Conservation (phyloP, 2,797 vertebrate genomes). For the Coranthus polyacanthus region DNA sequence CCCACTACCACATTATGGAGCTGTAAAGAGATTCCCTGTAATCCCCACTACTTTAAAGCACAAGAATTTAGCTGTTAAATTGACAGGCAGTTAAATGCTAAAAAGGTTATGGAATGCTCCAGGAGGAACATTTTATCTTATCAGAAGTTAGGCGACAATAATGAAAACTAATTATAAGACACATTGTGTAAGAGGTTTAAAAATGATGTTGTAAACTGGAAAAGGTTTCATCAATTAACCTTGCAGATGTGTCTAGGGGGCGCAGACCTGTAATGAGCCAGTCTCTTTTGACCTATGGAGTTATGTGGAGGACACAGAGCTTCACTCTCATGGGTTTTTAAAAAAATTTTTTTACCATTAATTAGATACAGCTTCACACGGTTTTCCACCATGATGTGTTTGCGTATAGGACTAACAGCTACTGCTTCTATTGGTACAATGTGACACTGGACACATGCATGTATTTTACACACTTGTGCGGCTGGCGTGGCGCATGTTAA, state of each 20-base stretch:
- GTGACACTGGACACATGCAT: constrained; percentile 24
- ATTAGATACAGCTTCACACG: constrained; percentile 74
- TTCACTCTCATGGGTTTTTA: constrained; percentile 56
- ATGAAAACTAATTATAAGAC: constrained; percentile 87
- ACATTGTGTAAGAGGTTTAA: constrained; percentile 80
- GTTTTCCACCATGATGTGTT: constrained; percentile 38
- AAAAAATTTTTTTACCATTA: constrained; percentile 70
- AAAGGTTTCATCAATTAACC: constrained; percentile 85
- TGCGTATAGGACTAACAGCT: too few species aligned
- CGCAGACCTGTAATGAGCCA: constrained; percentile 79
- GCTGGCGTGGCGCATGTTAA: constrained; percentile 51
- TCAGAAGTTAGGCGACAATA: constrained; percentile 80
- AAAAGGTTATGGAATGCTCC: constrained; percentile 83
- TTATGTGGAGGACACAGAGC: constrained; percentile 78
- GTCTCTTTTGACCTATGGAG: constrained; percentile 82
- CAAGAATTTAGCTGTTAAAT: constrained; percentile 78
- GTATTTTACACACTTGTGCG: constrained; percentile 32
- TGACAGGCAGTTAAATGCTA: constrained; percentile 83
- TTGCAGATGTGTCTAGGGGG: constrained; percentile 73
- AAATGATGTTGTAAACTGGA: constrained; percentile 83
- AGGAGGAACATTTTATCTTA: constrained; percentile 82
- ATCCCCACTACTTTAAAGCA: constrained; percentile 77
- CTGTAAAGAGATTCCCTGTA: constrained; percentile 77
- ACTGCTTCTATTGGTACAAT: constrained; percentile 3
- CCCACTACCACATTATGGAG: constrained; percentile 73